phyloP scores from a whole-genome alignment of 1,140 invertebrate species.

The Drosophila tristis region DNA sequence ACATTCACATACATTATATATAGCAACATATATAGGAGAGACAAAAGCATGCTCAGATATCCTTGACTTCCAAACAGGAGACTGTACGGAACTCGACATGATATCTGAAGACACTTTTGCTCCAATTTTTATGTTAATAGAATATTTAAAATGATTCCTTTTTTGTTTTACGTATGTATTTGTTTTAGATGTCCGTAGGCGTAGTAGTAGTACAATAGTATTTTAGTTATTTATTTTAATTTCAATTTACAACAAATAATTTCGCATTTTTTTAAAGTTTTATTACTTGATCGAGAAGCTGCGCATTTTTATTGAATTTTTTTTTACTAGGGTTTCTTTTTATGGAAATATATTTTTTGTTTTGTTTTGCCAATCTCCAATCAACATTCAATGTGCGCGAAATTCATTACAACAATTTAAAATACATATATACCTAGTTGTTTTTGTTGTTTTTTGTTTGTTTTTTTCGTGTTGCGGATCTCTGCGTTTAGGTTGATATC shows the following conservation, averaged over 20 bases:
- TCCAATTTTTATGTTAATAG: constrained; percentile 42
- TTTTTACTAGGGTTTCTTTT: constrained; percentile 21
- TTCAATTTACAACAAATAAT: constrained; percentile 78
- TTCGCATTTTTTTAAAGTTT: constrained; percentile 35
- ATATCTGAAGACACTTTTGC: constrained; percentile 6
- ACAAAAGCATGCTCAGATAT: constrained; percentile 16
- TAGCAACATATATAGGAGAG: constrained; percentile 57
- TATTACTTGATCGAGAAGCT: constrained; percentile 8
- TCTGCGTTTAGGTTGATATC: constrained; percentile 34
- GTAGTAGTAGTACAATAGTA: constrained; percentile 41
- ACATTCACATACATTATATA: constrained; percentile 60
- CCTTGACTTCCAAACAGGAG: neutral
- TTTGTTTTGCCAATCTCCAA: no score
- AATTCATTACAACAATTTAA: constrained; percentile 61
- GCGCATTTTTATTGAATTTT: constrained; percentile 42
- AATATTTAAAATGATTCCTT: constrained; percentile 51
- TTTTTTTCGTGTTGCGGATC: constrained; percentile 37
- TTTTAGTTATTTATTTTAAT: constrained; percentile 61
- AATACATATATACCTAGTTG: constrained; percentile 55
- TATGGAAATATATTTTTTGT: neutral
- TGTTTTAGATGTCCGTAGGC: constrained; percentile 31
- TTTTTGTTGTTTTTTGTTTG: constrained; percentile 47
- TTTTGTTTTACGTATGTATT: constrained; percentile 30
- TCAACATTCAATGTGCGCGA: constrained; percentile 33
- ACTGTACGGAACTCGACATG: no score